Evolutionary conservation across 2,113 vertebrate species (phyloP).

Genomic region (Thalassarche chlororhynchos): DNA sequence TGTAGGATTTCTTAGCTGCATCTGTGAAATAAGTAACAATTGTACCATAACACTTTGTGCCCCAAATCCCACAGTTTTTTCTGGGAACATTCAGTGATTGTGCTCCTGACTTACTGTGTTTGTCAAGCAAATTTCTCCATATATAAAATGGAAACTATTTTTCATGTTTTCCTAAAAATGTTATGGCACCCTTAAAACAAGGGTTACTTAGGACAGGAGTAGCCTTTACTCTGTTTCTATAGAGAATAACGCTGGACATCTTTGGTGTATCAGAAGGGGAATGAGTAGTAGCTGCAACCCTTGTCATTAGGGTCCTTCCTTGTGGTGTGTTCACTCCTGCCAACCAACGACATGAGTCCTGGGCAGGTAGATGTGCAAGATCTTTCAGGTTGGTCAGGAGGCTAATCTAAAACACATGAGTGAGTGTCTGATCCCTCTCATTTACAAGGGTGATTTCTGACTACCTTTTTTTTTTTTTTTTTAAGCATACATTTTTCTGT

Average conservation of each 20-base stretch:
- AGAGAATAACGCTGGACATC: not conserved
- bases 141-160: not conserved
- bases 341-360: fast-evolving
- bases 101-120: not conserved
- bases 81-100: not conserved
- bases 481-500: not conserved
- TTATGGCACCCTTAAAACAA: not conserved
- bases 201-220: not conserved
- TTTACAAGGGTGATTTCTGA: not conserved
- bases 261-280: not conserved
- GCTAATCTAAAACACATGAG: not conserved
- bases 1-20: not conserved
- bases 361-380: not conserved
- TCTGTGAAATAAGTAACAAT: not conserved
- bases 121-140: not conserved
- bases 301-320: not conserved
- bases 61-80: not conserved
- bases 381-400: not conserved
- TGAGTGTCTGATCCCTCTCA: not conserved
- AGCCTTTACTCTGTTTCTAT: not conserved
- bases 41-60: not conserved
- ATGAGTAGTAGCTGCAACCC: fast-evolving
- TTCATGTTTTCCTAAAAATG: not conserved
- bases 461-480: not conserved
- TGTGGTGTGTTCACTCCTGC: not conserved